Conservation (phyloP, 2,888 invertebrate genomes). For the Callimorpha dominula region DNA sequence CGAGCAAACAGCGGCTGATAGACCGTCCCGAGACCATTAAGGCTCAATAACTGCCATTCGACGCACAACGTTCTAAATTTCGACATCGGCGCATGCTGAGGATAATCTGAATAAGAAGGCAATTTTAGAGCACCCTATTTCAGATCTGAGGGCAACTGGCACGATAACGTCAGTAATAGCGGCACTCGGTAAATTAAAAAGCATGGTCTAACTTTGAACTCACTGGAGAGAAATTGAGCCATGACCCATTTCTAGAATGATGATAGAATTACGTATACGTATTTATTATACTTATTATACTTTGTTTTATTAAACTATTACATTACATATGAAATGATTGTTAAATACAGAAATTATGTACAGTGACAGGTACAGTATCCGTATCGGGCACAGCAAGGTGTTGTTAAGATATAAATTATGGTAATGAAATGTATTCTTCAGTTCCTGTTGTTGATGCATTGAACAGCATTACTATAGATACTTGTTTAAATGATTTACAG, state of each 20-base stretch:
- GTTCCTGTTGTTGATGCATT: conserved; percentile 16
- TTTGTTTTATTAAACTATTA: conserved; percentile 34
- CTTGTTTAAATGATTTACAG: too few relatives aligned
- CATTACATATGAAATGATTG: conserved; percentile 37
- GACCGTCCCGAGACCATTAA: conserved; percentile 64
- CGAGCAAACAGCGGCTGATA: conserved; percentile 59
- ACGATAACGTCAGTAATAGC: conserved; percentile 73
- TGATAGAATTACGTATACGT: too few relatives aligned
- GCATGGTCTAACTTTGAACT: conserved; percentile 64
- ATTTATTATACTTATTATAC: too few relatives aligned
- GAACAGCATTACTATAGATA: too few relatives aligned
- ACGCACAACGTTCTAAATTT: conserved; percentile 67
- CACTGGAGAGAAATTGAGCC: conserved; percentile 61
- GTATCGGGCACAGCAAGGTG: conserved; percentile 32
- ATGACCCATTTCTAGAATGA: conserved; percentile 1
- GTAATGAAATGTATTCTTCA: conserved; percentile 36
- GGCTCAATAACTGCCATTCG: conserved; percentile 67
- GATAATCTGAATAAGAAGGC: conserved; percentile 73
- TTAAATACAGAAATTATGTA: conserved; percentile 20
- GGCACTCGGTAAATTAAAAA: conserved; percentile 80
- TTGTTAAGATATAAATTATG: conserved; percentile 41
- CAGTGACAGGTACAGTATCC: conserved; percentile 9
- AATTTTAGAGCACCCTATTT: conserved; percentile 71
- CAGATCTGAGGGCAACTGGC: conserved; percentile 68
- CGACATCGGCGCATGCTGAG: conserved; percentile 64